These are phyloP conservation scores for Cavia porcellus DNA, from an alignment of 2,113 vertebrate species.

Conservation along the genomic window DNA sequence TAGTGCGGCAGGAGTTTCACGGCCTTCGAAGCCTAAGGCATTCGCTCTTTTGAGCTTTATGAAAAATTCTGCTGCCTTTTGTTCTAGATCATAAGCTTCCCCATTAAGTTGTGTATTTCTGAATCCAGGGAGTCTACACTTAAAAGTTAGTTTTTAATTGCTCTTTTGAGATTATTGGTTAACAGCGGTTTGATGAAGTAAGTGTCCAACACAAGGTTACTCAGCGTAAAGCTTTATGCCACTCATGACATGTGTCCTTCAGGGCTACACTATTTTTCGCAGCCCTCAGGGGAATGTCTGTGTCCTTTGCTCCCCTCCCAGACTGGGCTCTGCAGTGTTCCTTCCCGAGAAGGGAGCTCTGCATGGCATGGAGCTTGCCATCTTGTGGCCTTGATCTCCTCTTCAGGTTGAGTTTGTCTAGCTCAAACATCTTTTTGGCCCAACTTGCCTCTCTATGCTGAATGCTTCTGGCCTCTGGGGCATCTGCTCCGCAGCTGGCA, in stretches of 20 bases:
- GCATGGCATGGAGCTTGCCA: fast-evolving
- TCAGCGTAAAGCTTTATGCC: background rate
- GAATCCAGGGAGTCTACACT: background rate
- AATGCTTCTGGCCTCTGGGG: background rate
- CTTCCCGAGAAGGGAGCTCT: fast-evolving
- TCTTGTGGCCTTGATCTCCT: no score
- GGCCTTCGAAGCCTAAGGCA: background rate
- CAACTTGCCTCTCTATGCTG: fast-evolving
- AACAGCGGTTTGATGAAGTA: background rate
- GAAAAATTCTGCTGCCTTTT: background rate
- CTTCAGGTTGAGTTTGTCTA: background rate
- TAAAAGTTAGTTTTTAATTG: background rate
- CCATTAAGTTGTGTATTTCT: background rate
- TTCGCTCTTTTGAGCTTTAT: background rate
- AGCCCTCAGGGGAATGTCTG: background rate
- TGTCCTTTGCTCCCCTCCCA: background rate
- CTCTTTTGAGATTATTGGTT: background rate
- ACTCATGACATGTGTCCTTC: background rate
- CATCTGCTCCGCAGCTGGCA: background rate
- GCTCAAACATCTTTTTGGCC: background rate
- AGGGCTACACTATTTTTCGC: background rate
- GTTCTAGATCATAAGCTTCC: background rate
- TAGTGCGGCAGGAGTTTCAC: background rate
- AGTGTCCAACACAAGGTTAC: background rate
- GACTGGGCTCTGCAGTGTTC: no score